phyloP scores from a whole-genome alignment of 2,888 invertebrate genomes.

The Andrena flavipes region DNA sequence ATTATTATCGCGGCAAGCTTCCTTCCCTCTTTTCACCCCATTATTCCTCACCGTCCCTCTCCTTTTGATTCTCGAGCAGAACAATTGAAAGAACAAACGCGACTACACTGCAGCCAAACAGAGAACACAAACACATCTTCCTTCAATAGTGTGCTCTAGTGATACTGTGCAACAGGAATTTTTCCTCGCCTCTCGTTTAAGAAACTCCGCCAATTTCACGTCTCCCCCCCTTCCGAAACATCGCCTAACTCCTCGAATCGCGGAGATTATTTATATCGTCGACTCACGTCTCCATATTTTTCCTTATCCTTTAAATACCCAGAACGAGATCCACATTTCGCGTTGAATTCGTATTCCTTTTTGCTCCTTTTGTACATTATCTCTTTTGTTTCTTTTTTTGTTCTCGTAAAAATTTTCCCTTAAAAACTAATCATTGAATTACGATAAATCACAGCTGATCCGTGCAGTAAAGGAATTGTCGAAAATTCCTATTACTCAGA shows the following conservation, averaged over 20 bases:
- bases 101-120: slow-evolving; percentile 72
- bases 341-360: slow-evolving; percentile 10
- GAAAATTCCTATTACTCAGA: slow-evolving; percentile 76
- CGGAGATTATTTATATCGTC: slow-evolving; percentile 19
- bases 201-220: slow-evolving; percentile 19
- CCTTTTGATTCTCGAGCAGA: slow-evolving; percentile 59
- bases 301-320: slow-evolving; percentile 27
- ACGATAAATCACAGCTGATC: slow-evolving; percentile 77
- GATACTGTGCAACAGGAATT: slow-evolving; percentile 78
- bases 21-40: neutral
- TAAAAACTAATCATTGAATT: slow-evolving; percentile 75
- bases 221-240: neutral
- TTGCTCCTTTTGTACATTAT: slow-evolving; percentile 51
- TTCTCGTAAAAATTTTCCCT: slow-evolving; percentile 65
- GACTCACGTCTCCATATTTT: neutral
- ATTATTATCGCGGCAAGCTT: slow-evolving; percentile 46
- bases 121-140: slow-evolving; percentile 73
- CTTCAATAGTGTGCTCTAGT: slow-evolving; percentile 71
- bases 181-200: slow-evolving; percentile 26
- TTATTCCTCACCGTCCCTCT: neutral
- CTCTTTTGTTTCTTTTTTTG: slow-evolving; percentile 29
- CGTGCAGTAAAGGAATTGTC: slow-evolving; percentile 69
- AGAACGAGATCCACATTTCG: slow-evolving; percentile 44
- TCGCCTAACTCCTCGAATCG: slow-evolving; percentile 21
- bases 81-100: slow-evolving; percentile 60